Conservation (phyloP, 2,888 invertebrate species). For the Platynereis dumerilii region DNA sequence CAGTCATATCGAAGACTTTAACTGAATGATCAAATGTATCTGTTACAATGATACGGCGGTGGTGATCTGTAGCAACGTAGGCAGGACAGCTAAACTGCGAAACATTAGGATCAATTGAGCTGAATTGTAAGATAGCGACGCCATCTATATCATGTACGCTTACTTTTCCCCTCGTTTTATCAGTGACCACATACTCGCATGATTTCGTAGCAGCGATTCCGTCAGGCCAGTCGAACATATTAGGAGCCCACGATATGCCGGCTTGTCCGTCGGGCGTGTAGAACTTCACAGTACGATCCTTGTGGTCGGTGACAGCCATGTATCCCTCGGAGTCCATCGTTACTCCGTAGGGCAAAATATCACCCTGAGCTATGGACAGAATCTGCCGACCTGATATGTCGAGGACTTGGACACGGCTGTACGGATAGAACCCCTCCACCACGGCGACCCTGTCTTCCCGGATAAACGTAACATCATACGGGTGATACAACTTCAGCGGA, state of each 20-base stretch:
- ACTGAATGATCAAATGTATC: slow-evolving; percentile 29
- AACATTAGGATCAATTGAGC: not conserved
- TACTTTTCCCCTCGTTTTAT: slow-evolving; percentile 27
- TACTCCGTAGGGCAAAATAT: slow-evolving; percentile 31
- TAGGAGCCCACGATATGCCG: slow-evolving; percentile 23
- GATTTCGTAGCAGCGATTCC: slow-evolving; percentile 23
- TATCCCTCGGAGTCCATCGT: slow-evolving; percentile 23
- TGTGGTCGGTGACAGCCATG: slow-evolving; percentile 32
- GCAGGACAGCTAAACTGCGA: slow-evolving; percentile 25
- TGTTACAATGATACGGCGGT: slow-evolving; percentile 28
- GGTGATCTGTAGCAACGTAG: slow-evolving; percentile 26
- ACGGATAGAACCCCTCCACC: slow-evolving; percentile 32
- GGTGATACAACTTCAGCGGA: slow-evolving; percentile 21
- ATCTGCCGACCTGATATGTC: slow-evolving; percentile 11
- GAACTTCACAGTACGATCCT: slow-evolving; percentile 31
- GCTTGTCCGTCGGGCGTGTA: slow-evolving; percentile 16
- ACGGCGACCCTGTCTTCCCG: slow-evolving; percentile 20
- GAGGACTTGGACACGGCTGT: slow-evolving; percentile 32
- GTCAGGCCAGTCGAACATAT: slow-evolving; percentile 34
- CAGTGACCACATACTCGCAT: slow-evolving; percentile 26
- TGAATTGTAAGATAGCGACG: slow-evolving; percentile 14
- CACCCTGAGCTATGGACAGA: slow-evolving; percentile 23
- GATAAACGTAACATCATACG: slow-evolving; percentile 29
- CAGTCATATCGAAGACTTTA: slow-evolving; percentile 26
- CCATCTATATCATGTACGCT: slow-evolving; percentile 26